Conservation (phyloP, 2,797 vertebrate species). For the Macrochelys suwanniensis region DNA sequence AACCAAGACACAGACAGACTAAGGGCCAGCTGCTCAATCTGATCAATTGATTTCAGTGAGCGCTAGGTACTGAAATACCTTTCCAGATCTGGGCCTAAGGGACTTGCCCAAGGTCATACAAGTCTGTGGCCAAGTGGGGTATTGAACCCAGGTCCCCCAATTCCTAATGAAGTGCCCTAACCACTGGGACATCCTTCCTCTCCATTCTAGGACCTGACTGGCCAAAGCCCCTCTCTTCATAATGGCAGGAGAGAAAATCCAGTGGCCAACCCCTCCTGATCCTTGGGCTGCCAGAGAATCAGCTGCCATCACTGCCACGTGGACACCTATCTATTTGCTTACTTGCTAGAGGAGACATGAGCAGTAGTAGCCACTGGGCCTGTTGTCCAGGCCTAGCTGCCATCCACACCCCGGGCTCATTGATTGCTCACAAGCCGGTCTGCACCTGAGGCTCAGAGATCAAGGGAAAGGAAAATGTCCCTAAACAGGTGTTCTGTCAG, state of each 20-base stretch:
- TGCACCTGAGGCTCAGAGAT: fast-evolving
- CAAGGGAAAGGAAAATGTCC: not conserved
- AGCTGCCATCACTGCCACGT: not conserved
- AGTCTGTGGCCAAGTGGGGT: fast-evolving
- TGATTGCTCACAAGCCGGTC: not conserved
- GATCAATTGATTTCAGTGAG: not conserved
- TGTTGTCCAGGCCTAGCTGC: fast-evolving
- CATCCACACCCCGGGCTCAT: fast-evolving
- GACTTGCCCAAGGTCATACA: not conserved
- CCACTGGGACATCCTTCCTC: not conserved
- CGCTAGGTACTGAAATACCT: not conserved
- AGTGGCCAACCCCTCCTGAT: not conserved
- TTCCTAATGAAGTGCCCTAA: fast-evolving
- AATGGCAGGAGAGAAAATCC: not conserved
- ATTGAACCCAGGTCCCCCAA: fast-evolving
- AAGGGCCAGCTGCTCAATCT: no score
- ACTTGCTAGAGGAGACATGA: not conserved
- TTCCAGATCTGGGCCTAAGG: not conserved
- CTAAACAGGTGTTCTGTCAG: not conserved
- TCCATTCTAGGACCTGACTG: not conserved
- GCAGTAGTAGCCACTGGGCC: fast-evolving
- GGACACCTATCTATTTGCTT: not conserved
- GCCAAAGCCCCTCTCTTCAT: not conserved
- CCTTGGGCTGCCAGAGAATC: not conserved
- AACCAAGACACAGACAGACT: not conserved